Percentiles rank a stretch among this genome's conserved stretches.
Evolutionary conservation across 1,140 invertebrate genomes (phyloP).

Genomic region (Latrodectus geometricus): DNA sequence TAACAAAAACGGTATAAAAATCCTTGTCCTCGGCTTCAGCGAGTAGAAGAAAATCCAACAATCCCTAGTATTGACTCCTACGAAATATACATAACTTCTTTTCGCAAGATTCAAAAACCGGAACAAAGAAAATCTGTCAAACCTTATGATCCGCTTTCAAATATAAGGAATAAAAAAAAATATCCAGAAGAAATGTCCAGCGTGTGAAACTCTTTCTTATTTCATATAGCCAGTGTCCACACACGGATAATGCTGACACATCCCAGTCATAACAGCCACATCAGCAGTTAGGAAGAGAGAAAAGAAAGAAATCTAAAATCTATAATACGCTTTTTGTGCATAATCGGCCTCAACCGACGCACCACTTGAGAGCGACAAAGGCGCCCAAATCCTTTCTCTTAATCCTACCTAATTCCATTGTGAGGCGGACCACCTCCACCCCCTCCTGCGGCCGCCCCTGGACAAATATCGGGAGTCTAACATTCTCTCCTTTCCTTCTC

Average conservation of each 20-base stretch:
- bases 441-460: slow-evolving; percentile 35
- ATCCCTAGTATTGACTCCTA: not conserved
- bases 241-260: slow-evolving; percentile 20
- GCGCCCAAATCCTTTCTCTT: slow-evolving; percentile 56
- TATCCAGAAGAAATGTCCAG: slow-evolving; percentile 4
- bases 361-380: slow-evolving; percentile 55
- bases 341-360: slow-evolving; percentile 54
- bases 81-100: not conserved
- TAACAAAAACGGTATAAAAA: no score
- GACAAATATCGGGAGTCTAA: slow-evolving; percentile 54
- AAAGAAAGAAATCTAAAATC: slow-evolving; percentile 35
- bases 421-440: slow-evolving; percentile 17
- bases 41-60: not conserved
- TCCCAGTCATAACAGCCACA: slow-evolving; percentile 20
- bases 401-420: slow-evolving; percentile 58
- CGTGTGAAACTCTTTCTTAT: not conserved
- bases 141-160: not conserved
- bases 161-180: not conserved
- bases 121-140: not conserved
- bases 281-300: slow-evolving; percentile 32
- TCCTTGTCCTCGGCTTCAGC: no score
- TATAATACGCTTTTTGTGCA: slow-evolving; percentile 59
- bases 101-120: not conserved
- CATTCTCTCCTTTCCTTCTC: slow-evolving; percentile 3
- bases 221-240: slow-evolving; percentile 16